Evolutionary conservation across 2,888 invertebrate genomes (phyloP).

Genomic region (Drosophila anomalata): DNA sequence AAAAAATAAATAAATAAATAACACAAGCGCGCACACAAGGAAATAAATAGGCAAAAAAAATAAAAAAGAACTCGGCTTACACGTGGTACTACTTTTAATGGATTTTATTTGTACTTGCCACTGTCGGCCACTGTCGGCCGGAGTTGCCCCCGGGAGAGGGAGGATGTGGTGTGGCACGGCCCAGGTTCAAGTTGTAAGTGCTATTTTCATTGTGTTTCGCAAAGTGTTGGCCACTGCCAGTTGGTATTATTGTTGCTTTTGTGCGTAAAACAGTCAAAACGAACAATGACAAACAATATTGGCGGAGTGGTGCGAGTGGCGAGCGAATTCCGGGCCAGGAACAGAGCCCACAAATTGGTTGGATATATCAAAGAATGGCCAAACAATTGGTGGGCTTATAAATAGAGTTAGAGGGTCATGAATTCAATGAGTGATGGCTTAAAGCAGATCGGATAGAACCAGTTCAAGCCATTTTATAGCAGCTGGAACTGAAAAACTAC

Average conservation of each 20-base stretch:
- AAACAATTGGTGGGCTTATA: constrained; percentile 39
- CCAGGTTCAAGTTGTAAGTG: constrained; percentile 43
- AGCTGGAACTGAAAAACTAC: neutral
- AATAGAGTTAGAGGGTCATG: constrained; percentile 22
- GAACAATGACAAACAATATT: constrained; percentile 46
- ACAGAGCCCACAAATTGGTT: constrained; percentile 33
- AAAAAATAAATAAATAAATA: constrained; percentile 46
- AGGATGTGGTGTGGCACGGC: constrained; percentile 7
- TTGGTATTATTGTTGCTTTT: constrained; percentile 10
- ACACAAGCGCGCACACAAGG: constrained; percentile 16
- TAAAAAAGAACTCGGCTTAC: constrained; percentile 62
- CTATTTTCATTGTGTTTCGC: constrained; percentile 39
- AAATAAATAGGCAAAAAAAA: neutral
- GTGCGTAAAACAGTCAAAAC: constrained; percentile 44
- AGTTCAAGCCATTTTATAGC: neutral
- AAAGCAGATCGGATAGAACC: neutral
- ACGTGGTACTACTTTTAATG: constrained; percentile 70
- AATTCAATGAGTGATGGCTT: constrained; percentile 18
- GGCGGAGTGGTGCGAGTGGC: neutral
- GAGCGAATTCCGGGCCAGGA: constrained; percentile 6
- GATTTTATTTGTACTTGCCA: constrained; percentile 76
- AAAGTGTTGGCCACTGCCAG: constrained; percentile 27
- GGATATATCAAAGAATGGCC: constrained; percentile 26
- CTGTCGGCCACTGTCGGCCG: constrained; percentile 30
- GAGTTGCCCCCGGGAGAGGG: constrained; percentile 6